A percentile compares a stretch with the other conserved stretches of the same genome.
Evolutionary conservation across 2,888 invertebrate genomes (phyloP).

Genomic region (Drosophila suboccidentalis): DNA sequence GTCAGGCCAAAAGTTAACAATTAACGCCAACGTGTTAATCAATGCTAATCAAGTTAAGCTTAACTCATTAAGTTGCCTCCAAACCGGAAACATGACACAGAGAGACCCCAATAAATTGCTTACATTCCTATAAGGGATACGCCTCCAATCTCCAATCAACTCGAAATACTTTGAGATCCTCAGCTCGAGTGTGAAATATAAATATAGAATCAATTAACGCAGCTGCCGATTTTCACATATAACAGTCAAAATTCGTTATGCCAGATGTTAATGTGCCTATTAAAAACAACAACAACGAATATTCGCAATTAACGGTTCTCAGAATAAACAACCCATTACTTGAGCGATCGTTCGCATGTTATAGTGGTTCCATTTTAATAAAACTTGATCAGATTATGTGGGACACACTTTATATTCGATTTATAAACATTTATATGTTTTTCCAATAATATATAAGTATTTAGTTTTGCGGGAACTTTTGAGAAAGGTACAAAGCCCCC

Average conservation of each 20-base stretch:
- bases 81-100: conserved; percentile 13
- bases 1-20: conserved; percentile 27
- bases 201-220: conserved; percentile 58
- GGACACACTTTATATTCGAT: no score
- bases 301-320: conserved; percentile 5
- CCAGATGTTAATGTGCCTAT: conserved; percentile 17
- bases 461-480: no score
- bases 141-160: background rate
- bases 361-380: no score
- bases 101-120: conserved; percentile 8
- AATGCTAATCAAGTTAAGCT: conserved; percentile 30
- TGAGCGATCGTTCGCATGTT: background rate
- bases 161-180: conserved; percentile 1
- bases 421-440: no score
- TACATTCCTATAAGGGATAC: conserved; percentile 6
- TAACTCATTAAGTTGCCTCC: conserved; percentile 18
- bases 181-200: conserved; percentile 52
- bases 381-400: no score
- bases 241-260: conserved; percentile 43
- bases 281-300: conserved; percentile 2
- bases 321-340: background rate
- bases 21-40: conserved; percentile 28
- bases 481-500: no score
- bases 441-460: no score
- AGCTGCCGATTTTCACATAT: conserved; percentile 44